A percentile compares a stretch with the other conserved stretches of the same genome.
Conservation (phyloP, 2,888 invertebrate species). For the Prenolepis imparis region DNA sequence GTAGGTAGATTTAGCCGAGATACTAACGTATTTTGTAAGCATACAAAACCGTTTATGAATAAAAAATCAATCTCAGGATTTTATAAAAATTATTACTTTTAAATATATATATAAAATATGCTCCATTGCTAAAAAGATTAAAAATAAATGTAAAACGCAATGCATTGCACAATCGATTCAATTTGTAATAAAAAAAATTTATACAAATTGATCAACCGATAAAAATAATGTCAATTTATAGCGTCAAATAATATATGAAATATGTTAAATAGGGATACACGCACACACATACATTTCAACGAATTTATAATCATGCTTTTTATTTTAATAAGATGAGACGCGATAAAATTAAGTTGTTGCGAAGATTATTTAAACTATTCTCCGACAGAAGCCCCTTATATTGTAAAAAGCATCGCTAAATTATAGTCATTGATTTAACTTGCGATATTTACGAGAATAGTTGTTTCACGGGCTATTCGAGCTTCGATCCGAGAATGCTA, state of each 20-base stretch:
- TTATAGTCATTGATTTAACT: conserved; percentile 39
- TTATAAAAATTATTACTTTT: background rate
- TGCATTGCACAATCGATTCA: background rate
- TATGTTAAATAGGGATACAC: background rate
- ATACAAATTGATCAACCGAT: background rate
- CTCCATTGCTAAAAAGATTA: background rate
- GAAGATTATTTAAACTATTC: conserved; percentile 35
- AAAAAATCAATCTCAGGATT: background rate
- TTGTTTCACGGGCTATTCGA: conserved; percentile 34
- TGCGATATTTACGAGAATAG: conserved; percentile 46
- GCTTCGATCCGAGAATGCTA: conserved; percentile 47
- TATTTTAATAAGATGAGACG: background rate
- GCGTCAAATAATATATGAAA: background rate
- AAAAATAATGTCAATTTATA: background rate
- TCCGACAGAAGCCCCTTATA: conserved; percentile 7
- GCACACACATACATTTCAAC: no score
- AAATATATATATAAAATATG: background rate
- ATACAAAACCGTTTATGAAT: background rate
- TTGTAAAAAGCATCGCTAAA: conserved; percentile 28
- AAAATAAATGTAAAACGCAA: background rate
- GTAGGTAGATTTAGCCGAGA: conserved; percentile 77
- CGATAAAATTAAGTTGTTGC: conserved; percentile 18
- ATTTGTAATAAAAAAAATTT: conserved; percentile 1
- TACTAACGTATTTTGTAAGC: conserved; percentile 63
- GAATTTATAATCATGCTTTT: background rate